phyloP scores from a whole-genome alignment of 2,888 invertebrate species.

The Cephalotes varians region DNA sequence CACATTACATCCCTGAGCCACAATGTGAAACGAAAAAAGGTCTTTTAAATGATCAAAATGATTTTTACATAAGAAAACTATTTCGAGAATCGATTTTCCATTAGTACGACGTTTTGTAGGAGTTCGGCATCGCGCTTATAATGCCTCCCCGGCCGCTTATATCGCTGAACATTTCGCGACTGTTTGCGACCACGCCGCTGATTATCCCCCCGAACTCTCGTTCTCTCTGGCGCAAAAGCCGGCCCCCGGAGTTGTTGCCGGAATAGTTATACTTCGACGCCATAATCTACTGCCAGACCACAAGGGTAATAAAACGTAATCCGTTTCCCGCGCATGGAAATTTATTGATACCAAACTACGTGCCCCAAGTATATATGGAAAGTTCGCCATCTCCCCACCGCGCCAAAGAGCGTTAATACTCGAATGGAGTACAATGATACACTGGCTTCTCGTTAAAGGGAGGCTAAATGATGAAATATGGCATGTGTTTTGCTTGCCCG shows the following conservation, averaged over 20 bases:
- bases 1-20: not conserved
- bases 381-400: slow-evolving; percentile 49
- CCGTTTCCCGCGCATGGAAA: slow-evolving; percentile 66
- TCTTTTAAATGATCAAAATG: not conserved
- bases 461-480: slow-evolving; percentile 49
- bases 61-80: slow-evolving; percentile 40
- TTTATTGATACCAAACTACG: slow-evolving; percentile 65
- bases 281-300: slow-evolving; percentile 67
- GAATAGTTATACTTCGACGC: slow-evolving; percentile 69
- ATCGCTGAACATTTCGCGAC: slow-evolving; percentile 64
- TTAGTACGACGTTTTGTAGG: slow-evolving; percentile 62
- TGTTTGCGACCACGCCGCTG: slow-evolving; percentile 57
- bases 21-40: not conserved
- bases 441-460: slow-evolving; percentile 48
- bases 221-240: slow-evolving; percentile 50
- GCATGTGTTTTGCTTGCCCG: slow-evolving; percentile 12
- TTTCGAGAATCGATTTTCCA: slow-evolving; percentile 66
- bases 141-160: slow-evolving; percentile 40
- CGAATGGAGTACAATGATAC: slow-evolving; percentile 46
- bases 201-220: slow-evolving; percentile 60
- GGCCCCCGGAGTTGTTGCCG: slow-evolving; percentile 57
- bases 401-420: slow-evolving; percentile 54
- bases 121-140: slow-evolving; percentile 46
- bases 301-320: slow-evolving; percentile 72
- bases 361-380: slow-evolving; percentile 55